Percentiles rank a stretch among this genome's conserved stretches.
Evolutionary conservation across 2,888 invertebrate species (phyloP).

Genomic region (Drosophila helvetica): DNA sequence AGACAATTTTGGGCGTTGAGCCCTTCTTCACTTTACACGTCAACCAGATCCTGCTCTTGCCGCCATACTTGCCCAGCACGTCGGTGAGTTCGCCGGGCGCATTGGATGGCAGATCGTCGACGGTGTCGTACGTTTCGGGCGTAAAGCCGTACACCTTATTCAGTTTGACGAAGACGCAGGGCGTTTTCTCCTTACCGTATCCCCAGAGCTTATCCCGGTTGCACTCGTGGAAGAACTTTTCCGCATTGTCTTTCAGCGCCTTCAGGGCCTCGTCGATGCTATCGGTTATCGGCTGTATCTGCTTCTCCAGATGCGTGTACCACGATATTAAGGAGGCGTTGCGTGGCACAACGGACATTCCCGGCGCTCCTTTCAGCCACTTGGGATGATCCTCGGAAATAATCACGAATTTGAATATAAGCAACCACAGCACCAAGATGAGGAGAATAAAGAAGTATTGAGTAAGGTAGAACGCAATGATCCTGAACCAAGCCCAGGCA

Average conservation of each 20-base stretch:
- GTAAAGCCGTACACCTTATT: constrained; percentile 51
- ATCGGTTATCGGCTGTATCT: constrained; percentile 37
- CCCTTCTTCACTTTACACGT: constrained; percentile 26
- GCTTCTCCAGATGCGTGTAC: constrained; percentile 3
- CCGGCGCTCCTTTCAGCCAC: constrained; percentile 48
- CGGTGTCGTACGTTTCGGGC: constrained; percentile 48
- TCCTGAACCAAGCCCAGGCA: constrained; percentile 49
- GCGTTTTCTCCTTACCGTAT: constrained; percentile 21
- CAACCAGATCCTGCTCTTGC: constrained; percentile 55
- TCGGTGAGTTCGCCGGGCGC: constrained; percentile 13
- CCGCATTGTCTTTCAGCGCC: not conserved
- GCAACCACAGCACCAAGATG: constrained; percentile 3
- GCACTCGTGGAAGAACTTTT: constrained; percentile 31
- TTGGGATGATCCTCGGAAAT: constrained; percentile 13
- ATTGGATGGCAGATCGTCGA: constrained; percentile 27
- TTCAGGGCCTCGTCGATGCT: constrained; percentile 41
- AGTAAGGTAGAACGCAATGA: constrained; percentile 44
- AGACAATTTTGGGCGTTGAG: constrained; percentile 19
- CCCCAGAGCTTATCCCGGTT: constrained; percentile 62
- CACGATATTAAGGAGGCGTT: not conserved
- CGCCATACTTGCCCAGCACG: constrained; percentile 16
- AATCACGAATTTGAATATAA: constrained; percentile 21
- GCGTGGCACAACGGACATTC: constrained; percentile 47
- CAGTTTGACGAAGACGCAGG: constrained; percentile 58
- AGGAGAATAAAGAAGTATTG: constrained; percentile 29